Percentiles rank a stretch among this genome's conserved stretches.
Conservation (phyloP, 2,797 vertebrate genomes). For the Ptychobarbus kaznakovi region DNA sequence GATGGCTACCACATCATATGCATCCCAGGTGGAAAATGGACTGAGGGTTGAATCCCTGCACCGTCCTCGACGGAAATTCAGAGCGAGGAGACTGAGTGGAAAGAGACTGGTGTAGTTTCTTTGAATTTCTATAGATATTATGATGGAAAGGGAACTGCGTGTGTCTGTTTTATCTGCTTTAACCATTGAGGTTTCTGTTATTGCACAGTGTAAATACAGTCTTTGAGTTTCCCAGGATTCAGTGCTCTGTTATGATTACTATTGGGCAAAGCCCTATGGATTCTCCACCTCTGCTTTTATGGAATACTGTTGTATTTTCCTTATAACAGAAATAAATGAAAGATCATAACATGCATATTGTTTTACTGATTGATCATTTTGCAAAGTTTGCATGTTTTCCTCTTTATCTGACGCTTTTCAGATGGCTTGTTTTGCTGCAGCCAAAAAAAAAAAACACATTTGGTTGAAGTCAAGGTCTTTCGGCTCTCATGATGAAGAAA, state of each 20-base stretch:
- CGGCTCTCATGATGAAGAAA: slow-evolving; percentile 1
- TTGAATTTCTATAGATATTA: slow-evolving; percentile 69
- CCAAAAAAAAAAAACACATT: neutral
- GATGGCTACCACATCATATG: slow-evolving; percentile 53
- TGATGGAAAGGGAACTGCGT: slow-evolving; percentile 64
- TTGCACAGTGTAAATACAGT: slow-evolving; percentile 82
- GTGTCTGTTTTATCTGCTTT: slow-evolving; percentile 69
- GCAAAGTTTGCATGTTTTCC: neutral
- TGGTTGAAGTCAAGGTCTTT: neutral
- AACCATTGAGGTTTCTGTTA: slow-evolving; percentile 74
- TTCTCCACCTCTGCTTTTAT: slow-evolving; percentile 78
- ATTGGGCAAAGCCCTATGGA: slow-evolving; percentile 71
- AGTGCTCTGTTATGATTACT: slow-evolving; percentile 69
- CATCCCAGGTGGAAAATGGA: slow-evolving; percentile 51
- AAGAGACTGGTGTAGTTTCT: slow-evolving; percentile 53
- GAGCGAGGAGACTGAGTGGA: slow-evolving; percentile 4
- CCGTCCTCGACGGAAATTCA: neutral
- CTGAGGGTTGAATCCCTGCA: slow-evolving; percentile 35
- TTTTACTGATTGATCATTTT: slow-evolving; percentile 35
- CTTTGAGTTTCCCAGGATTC: slow-evolving; percentile 73
- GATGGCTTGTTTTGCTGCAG: neutral
- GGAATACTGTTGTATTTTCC: slow-evolving; percentile 82
- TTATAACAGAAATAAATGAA: slow-evolving; percentile 83
- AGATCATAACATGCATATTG: slow-evolving; percentile 66
- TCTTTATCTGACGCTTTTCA: neutral